Evolutionary conservation across 2,797 vertebrate species (phyloP), one percentile per base, ranked within the genome.

Genomic region (Alectoris magna): DNA sequence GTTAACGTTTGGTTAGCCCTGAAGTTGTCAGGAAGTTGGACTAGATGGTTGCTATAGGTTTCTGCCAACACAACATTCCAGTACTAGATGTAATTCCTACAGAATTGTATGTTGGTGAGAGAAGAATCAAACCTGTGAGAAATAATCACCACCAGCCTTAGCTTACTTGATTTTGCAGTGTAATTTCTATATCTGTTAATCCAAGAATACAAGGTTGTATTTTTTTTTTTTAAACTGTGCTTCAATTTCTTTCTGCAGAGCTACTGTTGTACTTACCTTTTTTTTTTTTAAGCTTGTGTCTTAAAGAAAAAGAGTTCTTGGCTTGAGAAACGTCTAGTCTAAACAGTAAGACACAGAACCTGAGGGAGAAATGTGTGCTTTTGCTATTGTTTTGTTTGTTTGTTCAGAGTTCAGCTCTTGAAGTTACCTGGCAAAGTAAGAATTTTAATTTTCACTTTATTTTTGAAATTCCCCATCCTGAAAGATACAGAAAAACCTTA

Each of bases 401-500:
- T 78, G 12, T 66, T 82, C 86, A 55, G 22, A 36, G 4, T 7
- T 11, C 24, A 53, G 6, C 6, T 86, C 18, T 10, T n/a, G 19
- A 31, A 15, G 4, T 63, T 87, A 24, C 2, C 11, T 55, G 5
- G 1, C 34, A 76, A 44, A 69, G 16, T 38, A 64, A 29, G 38
- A 72, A 27, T 82, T 87, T 66, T 38, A 17, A 6, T 12, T 87
- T 86, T 70, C 18, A 60, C 38, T 48, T 36, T n/a, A 39, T 19
- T 88, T 90, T 80, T 70, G 31, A 14, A 19, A 59, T 15, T 60
- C 4, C 3, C 3, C 8, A 7, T 72, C 26, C 3, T 41, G 31
- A 81, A 26, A 0, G 0, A 38, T 38, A 8, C 2, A 11, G 17
- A 11, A 8, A 56, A 56, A 29, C 27, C 24, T 70, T 79, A 31